Base-by-base conservation (phyloP, 2,888 invertebrate genomes). In the Leucania comma region DNA sequence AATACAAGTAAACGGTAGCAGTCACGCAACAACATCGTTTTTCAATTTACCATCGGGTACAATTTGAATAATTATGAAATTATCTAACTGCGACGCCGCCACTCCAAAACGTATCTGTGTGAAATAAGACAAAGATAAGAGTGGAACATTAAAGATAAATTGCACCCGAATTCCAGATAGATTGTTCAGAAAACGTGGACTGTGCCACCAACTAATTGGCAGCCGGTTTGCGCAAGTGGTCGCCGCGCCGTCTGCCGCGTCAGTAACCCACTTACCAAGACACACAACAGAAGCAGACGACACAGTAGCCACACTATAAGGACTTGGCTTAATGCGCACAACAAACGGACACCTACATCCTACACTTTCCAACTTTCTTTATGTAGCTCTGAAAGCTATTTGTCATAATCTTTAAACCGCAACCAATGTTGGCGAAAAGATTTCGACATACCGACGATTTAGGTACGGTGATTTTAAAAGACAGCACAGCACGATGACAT, bases 161-260 rank as follows among this genome's bases (percentile, higher is more conserved):
- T 72, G 74, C 72, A 71, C 53, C 73, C 58, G 67, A 81, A 85
- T 85, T 84, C 76, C 71, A 63, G 57, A 79, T 80, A 81, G 78
- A 57, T 84, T 78, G 72, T 75, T 75, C 75, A 68, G 46, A 65
- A 67, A 71, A 73, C 56, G 63, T 75, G 72, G 78, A 77, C 56
- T 72, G 46, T 75, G 81, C 74, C 77, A 81, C 46, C 75, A 76
- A 89, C 83, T 89, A 90, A 90, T 91, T 89, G 87, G 87, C 89
- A 87, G 87, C 89, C 90, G 90, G 90, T 90, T 89, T 82, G 86
- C 83, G 89, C 83, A 85, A 87, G 81, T 76, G 80, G 89, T 76
- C 89, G 87, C 89, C 93, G 92, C 89, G 93, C 95, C 89, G 95
- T 94, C 94, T 93, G 90, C 89, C 87, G 83, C 85, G 82, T 79